Evolutionary conservation across 1,140 invertebrate species (phyloP).

Genomic region (Pteromalus puparum): DNA sequence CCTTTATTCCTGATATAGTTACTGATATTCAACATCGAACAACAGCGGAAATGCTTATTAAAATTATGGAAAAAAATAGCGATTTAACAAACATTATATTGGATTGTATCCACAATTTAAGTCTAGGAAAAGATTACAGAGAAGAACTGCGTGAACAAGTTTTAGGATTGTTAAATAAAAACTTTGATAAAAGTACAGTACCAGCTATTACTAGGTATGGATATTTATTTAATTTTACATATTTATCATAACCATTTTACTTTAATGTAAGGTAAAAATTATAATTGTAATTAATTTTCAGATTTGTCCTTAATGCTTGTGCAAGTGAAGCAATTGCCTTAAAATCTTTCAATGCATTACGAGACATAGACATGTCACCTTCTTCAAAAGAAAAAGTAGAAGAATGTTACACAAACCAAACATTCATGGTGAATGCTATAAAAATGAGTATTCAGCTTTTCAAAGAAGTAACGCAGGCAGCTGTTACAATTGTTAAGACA

Average conservation of each 20-base stretch:
- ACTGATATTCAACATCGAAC: constrained; percentile 67
- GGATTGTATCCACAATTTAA: constrained; percentile 66
- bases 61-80: constrained; percentile 64
- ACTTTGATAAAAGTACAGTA: constrained; percentile 59
- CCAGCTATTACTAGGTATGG: constrained; percentile 66
- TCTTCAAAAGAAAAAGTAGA: constrained; percentile 60
- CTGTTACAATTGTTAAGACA: constrained; percentile 60
- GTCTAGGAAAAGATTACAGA: constrained; percentile 66
- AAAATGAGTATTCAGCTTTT: constrained; percentile 63
- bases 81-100: constrained; percentile 66
- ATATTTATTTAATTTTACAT: constrained; percentile 13
- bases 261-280: constrained; percentile 15
- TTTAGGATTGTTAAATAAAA: constrained; percentile 63
- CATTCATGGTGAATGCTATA: constrained; percentile 62
- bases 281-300: constrained; percentile 46
- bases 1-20: constrained; percentile 69
- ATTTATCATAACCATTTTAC: not conserved
- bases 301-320: constrained; percentile 66
- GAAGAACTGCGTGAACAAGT: constrained; percentile 64
- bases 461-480: constrained; percentile 61
- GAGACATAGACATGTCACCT: constrained; percentile 66
- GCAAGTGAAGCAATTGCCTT: constrained; percentile 56
- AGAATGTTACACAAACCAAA: constrained; percentile 67
- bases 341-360: constrained; percentile 64
- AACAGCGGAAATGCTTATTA: constrained; percentile 66